Evolutionary conservation across 2,888 invertebrate species (phyloP).

Genomic region (Eulithis prunata): DNA sequence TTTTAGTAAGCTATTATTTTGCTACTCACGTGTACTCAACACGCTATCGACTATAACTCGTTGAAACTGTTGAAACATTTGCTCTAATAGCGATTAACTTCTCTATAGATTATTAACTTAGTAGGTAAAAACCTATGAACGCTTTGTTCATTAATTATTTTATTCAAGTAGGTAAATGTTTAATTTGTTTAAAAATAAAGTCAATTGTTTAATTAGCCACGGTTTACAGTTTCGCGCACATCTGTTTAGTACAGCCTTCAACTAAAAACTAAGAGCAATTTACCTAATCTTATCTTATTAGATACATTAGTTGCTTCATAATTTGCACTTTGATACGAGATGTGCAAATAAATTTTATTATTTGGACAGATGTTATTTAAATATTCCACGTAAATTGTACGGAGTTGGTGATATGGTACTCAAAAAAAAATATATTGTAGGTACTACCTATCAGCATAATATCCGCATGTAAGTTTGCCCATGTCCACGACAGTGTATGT

Average conservation of each 20-base stretch:
- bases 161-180: background rate
- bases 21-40: background rate
- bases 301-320: slow-evolving; percentile 15
- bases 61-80: background rate
- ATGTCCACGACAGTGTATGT: too few species aligned
- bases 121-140: background rate
- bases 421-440: background rate
- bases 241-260: slow-evolving; percentile 22
- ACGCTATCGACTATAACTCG: background rate
- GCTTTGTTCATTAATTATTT: background rate
- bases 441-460: too few species aligned
- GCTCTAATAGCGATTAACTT: background rate
- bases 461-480: too few species aligned
- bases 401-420: too few species aligned
- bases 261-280: slow-evolving; percentile 26
- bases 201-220: background rate
- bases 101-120: background rate
- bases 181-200: background rate
- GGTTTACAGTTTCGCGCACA: slow-evolving; percentile 4
- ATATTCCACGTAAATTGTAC: slow-evolving; percentile 6
- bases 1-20: background rate
- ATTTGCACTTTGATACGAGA: slow-evolving; percentile 57
- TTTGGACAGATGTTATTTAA: slow-evolving; percentile 37
- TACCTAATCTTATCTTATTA: slow-evolving; percentile 21
- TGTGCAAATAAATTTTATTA: slow-evolving; percentile 39